Evolutionary conservation across 2,888 invertebrate species (phyloP).

Genomic region (Cotesia congregata): DNA sequence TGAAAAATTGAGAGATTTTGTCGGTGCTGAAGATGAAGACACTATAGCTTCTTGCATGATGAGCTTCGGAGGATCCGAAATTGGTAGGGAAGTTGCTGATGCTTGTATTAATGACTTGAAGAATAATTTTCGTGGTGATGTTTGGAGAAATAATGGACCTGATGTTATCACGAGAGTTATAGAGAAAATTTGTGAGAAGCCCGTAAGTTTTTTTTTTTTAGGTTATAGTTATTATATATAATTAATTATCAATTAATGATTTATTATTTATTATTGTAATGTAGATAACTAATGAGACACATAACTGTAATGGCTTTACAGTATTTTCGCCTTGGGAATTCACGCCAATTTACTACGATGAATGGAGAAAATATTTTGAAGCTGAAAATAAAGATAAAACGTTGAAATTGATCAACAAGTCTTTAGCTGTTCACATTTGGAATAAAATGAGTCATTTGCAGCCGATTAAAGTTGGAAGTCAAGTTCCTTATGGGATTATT

Average conservation of each 20-base stretch:
- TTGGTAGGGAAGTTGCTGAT: conserved; percentile 73
- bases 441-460: conserved; percentile 71
- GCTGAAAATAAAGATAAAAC: conserved; percentile 65
- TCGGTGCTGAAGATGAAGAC: conserved; percentile 72
- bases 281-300: conserved; percentile 71
- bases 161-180: conserved; percentile 74
- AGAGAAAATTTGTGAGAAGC: not conserved
- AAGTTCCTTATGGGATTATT: conserved; percentile 71
- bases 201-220: not conserved
- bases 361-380: conserved; percentile 76
- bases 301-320: conserved; percentile 75
- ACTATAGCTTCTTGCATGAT: conserved; percentile 77
- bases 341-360: conserved; percentile 77
- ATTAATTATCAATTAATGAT: not conserved
- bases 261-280: conserved; percentile 5
- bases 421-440: conserved; percentile 74
- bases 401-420: conserved; percentile 66
- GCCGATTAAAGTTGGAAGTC: conserved; percentile 66
- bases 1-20: conserved; percentile 73
- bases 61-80: conserved; percentile 72
- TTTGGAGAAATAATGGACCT: conserved; percentile 74
- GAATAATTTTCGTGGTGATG: conserved; percentile 69
- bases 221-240: too few species aligned
- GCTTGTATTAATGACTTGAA: conserved; percentile 72
- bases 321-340: conserved; percentile 77